Evolutionary conservation across 2,888 invertebrate genomes (phyloP).

Genomic region (Yponomeuta evonymella): DNA sequence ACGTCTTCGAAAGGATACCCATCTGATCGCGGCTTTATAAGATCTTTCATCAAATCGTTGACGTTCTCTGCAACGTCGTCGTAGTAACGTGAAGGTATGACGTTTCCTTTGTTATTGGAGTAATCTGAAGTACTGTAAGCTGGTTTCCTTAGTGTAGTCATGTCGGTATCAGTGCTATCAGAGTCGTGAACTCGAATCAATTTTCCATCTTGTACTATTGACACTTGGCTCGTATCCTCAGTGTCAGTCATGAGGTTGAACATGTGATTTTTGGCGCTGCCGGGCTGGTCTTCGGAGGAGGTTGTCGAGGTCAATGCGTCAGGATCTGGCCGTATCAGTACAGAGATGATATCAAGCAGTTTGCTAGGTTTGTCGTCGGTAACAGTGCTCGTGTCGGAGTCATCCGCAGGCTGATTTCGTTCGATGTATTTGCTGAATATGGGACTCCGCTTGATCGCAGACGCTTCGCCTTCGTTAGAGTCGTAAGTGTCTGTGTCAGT

Average conservation of each 20-base stretch:
- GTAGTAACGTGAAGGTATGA: constrained; percentile 45
- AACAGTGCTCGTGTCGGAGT: background rate
- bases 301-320: background rate
- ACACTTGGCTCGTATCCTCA: constrained; percentile 27
- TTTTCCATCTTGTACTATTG: constrained; percentile 7
- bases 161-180: background rate
- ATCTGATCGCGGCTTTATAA: constrained; percentile 55
- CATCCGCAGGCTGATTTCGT: background rate
- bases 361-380: background rate
- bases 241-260: constrained; percentile 38
- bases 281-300: constrained; percentile 8
- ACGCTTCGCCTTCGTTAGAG: constrained; percentile 11
- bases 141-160: background rate
- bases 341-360: background rate
- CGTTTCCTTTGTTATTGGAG: constrained; percentile 31
- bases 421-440: background rate
- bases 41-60: constrained; percentile 56
- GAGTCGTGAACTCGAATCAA: background rate
- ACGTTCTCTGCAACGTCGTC: constrained; percentile 46
- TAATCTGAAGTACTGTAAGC: background rate
- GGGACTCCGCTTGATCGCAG: background rate
- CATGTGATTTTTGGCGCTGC: constrained; percentile 31
- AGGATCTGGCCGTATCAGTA: background rate
- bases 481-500: constrained; percentile 11
- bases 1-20: constrained; percentile 31